A percentile compares a stretch with the other conserved stretches of the same genome.
These are phyloP conservation scores for Neoitamus cyanurus DNA, from an alignment of 2,888 invertebrate species.

Conservation along the genomic window DNA sequence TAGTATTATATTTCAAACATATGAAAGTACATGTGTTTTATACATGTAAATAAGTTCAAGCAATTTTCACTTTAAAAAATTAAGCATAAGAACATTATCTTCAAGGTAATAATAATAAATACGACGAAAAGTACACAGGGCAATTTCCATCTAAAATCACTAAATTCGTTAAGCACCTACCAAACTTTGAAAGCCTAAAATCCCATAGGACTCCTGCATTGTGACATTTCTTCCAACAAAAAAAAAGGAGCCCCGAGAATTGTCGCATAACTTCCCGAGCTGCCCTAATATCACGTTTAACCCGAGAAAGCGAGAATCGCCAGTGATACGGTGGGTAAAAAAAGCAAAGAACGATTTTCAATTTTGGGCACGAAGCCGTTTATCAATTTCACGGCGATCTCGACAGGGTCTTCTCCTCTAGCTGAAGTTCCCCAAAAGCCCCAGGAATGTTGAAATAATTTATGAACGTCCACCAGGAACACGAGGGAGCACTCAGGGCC, in stretches of 20 bases:
- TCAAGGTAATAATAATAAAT: not conserved
- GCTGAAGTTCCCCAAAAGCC: not conserved
- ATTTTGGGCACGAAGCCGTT: constrained; percentile 42
- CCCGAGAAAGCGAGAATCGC: not conserved
- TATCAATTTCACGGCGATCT: constrained; percentile 39
- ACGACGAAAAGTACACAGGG: not conserved
- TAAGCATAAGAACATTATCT: too few species aligned
- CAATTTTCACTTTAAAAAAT: too few species aligned
- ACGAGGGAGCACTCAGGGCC: constrained; percentile 47
- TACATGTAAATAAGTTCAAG: too few species aligned
- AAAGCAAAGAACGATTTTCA: constrained; percentile 8
- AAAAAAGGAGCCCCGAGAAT: not conserved
- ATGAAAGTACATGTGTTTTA: too few species aligned
- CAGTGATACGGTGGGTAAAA: not conserved
- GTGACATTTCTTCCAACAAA: not conserved
- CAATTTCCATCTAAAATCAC: not conserved
- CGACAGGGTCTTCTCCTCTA: not conserved
- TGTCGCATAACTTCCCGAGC: not conserved
- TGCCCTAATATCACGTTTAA: not conserved
- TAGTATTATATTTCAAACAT: too few species aligned
- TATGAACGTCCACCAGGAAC: constrained; percentile 45
- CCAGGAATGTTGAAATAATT: constrained; percentile 45
- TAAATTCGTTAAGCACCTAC: not conserved
- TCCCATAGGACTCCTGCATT: not conserved
- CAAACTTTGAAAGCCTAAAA: not conserved